Evolutionary conservation across 2,113 vertebrate genomes (phyloP).

Genomic region (Pachycephala philippinensis): DNA sequence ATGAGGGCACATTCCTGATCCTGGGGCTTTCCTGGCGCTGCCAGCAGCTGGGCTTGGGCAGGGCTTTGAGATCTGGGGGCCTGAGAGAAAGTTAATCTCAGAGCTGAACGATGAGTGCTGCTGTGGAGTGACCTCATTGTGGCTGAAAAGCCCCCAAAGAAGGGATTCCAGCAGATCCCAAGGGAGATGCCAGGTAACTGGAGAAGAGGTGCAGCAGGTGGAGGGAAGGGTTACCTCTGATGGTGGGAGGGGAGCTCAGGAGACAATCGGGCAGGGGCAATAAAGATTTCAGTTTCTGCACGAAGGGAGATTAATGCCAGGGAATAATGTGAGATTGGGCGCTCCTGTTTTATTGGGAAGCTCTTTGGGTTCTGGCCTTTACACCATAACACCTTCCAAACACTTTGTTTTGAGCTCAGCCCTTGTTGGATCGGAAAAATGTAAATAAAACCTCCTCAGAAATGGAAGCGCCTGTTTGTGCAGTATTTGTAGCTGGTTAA

Average conservation of each 20-base stretch:
- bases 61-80: not conserved
- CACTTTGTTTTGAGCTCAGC: not conserved
- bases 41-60: not conserved
- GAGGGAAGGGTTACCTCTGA: not conserved
- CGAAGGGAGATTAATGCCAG: not conserved
- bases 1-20: not conserved
- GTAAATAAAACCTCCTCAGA: not conserved
- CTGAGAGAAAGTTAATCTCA: not conserved
- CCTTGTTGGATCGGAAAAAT: not conserved
- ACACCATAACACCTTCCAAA: not conserved
- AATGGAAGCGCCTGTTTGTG: not conserved
- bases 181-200: not conserved
- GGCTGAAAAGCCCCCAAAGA: not conserved
- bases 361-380: not conserved
- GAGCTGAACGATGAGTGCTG: not conserved
- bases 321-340: not conserved
- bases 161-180: not conserved
- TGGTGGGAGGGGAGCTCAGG: not conserved
- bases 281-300: not conserved
- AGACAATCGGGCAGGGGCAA: not conserved
- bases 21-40: not conserved
- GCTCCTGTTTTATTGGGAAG: not conserved
- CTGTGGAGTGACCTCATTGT: not conserved
- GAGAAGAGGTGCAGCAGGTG: not conserved
- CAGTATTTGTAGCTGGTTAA: not conserved